Evolutionary conservation across 2,888 invertebrate species (phyloP).

Genomic region (Gibbula magus): DNA sequence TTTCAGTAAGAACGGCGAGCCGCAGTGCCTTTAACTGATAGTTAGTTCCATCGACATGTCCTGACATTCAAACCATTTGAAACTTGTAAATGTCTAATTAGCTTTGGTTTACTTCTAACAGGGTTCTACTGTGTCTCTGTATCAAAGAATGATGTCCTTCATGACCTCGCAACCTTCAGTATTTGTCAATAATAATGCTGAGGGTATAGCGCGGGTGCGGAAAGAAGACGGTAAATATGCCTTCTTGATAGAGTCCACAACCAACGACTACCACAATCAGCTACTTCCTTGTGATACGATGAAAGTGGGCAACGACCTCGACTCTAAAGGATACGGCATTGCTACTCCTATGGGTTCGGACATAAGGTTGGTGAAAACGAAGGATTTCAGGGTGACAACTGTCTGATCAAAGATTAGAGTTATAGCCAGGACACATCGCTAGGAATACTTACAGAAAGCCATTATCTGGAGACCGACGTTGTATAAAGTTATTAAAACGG

Average conservation of each 20-base stretch:
- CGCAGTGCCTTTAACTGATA: no score
- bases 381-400: background rate
- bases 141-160: slow-evolving; percentile 95
- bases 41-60: no score
- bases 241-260: slow-evolving; percentile 78
- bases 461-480: no score
- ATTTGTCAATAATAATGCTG: slow-evolving; percentile 87
- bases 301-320: slow-evolving; percentile 87
- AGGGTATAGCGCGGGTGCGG: slow-evolving; percentile 87
- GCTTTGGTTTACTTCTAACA: background rate
- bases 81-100: no score
- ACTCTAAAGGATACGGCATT: slow-evolving; percentile 92
- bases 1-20: no score
- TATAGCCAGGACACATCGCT: no score
- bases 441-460: no score
- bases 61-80: no score
- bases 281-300: slow-evolving; percentile 82
- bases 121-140: slow-evolving; percentile 88
- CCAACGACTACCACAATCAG: slow-evolving; percentile 89
- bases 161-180: slow-evolving; percentile 86
- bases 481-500: no score
- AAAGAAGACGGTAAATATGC: slow-evolving; percentile 78
- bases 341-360: slow-evolving; percentile 78
- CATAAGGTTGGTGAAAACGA: slow-evolving; percentile 41
- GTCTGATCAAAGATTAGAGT: no score